phyloP scores from a whole-genome alignment of 2,113 vertebrate species.

The Okapia johnstoni region DNA sequence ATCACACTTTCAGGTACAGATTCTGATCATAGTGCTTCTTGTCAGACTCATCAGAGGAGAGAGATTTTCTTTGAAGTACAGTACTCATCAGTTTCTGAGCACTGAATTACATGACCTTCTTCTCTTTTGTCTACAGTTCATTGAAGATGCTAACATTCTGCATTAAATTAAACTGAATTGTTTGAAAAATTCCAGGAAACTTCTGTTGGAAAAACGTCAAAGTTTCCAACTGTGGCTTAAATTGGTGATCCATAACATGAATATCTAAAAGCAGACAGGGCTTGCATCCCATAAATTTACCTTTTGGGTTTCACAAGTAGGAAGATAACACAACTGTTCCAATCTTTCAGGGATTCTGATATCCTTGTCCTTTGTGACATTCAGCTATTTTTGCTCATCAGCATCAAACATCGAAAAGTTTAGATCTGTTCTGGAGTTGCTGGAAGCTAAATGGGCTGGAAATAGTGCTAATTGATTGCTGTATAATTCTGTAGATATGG shows the following conservation, averaged over 20 bases:
- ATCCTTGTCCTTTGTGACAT: background rate
- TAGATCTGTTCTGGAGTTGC: background rate
- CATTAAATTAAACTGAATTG: slow-evolving; percentile 60
- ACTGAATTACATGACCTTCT: background rate
- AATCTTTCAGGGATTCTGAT: background rate
- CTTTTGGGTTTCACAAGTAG: background rate
- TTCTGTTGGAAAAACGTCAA: slow-evolving; percentile 48
- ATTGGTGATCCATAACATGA: slow-evolving; percentile 13
- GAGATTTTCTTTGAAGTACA: slow-evolving; percentile 42
- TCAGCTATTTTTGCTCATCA: background rate
- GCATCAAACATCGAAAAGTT: background rate
- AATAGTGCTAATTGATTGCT: background rate
- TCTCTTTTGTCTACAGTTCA: slow-evolving; percentile 5
- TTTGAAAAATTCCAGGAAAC: slow-evolving; percentile 59
- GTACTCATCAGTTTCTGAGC: background rate
- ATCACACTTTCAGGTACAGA: slow-evolving; percentile 39
- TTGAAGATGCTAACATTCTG: slow-evolving; percentile 50
- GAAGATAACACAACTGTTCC: background rate
- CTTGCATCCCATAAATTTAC: background rate
- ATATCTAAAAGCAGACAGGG: slow-evolving; percentile 31
- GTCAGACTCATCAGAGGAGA: background rate
- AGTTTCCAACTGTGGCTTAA: slow-evolving; percentile 25
- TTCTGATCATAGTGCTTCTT: background rate
- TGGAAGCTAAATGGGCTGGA: background rate
- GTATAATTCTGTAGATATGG: background rate